phyloP scores from a whole-genome alignment of 1,140 invertebrate genomes.

The Bombus huntii region DNA sequence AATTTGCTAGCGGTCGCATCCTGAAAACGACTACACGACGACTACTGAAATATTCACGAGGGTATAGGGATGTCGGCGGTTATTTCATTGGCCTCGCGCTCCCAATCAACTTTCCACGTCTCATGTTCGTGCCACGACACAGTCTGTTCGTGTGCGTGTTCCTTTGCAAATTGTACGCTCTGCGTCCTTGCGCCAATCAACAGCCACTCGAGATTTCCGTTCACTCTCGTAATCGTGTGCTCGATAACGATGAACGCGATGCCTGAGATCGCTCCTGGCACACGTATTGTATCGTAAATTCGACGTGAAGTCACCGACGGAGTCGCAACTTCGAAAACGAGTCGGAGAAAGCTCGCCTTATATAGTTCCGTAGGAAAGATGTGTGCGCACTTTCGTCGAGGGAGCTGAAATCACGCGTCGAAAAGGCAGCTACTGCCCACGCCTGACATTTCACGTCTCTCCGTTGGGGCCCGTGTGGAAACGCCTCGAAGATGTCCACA shows the following conservation, averaged over 20 bases:
- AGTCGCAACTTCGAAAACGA: constrained; percentile 22
- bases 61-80: constrained; percentile 72
- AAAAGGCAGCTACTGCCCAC: constrained; percentile 36
- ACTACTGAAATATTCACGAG: constrained; percentile 27
- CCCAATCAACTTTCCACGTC: constrained; percentile 54
- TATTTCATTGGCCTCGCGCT: constrained; percentile 68
- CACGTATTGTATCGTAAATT: not conserved
- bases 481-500: not conserved
- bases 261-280: not conserved
- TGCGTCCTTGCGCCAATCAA: constrained; percentile 18
- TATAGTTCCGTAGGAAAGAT: constrained; percentile 32
- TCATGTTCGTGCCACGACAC: not conserved
- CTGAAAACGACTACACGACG: constrained; percentile 4
- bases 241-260: not conserved
- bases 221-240: not conserved
- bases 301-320: constrained; percentile 21
- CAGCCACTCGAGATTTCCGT: constrained; percentile 5
- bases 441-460: constrained; percentile 36
- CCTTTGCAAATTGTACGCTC: constrained; percentile 13
- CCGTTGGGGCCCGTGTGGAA: not conserved
- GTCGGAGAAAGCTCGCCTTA: constrained; percentile 49
- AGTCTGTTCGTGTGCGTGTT: not conserved
- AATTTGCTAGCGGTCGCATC: constrained; percentile 15
- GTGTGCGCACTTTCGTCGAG: not conserved
- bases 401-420: constrained; percentile 12